Evolutionary conservation across 2,888 invertebrate genomes (phyloP), one percentile per base, ranked within the genome.

Genomic region (Phyto melanocephala): DNA sequence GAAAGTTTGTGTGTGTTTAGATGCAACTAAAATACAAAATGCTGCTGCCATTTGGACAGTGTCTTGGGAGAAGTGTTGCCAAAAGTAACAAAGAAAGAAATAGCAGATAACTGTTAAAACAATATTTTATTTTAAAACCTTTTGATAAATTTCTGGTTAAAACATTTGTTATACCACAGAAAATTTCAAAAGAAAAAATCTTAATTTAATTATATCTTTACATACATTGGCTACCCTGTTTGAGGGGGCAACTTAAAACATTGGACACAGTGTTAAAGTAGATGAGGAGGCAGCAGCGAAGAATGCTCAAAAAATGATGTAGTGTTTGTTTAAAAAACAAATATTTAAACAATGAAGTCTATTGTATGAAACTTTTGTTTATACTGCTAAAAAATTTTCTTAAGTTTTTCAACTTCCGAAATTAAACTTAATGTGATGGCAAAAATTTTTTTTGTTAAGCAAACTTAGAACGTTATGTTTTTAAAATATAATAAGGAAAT

Each of bases 291-390:
- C 3, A 28, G 28, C 3, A 28, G 28, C 28, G 28, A 28, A 28
- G 6, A 17, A 20, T 17, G 1, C 11, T 22, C 6, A 28, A 52
- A 33, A 40, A 45, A 78, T 60, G 50, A 68, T 70, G 68, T 54
- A 72, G 50, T 42, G 58, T 72, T 79, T 79, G 52, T 17, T 65
- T 79, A 60, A 67, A 42, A 58, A 54, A 52, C 58, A 72, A 72
- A 79, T 40, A 79, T 58, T 72, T 5, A 33, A 63, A 56, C 37
- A 72, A 67, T 50, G 20, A 33, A 78, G 56, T 71, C 40, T 72
- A 52, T 56, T 79, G 63, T 65, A 40, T 42, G 50, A 50, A 52
- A 77, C 6, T 77, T 77, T 82, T 65, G 52, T 70, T 74, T 37
- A 15, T 50, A 20, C 8, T 35, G 35, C 7, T 65, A 17, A 35